Evolutionary conservation across 1,140 invertebrate genomes (phyloP), one percentile per base, ranked within the genome.

Genomic region (Drosophila micromelanica): DNA sequence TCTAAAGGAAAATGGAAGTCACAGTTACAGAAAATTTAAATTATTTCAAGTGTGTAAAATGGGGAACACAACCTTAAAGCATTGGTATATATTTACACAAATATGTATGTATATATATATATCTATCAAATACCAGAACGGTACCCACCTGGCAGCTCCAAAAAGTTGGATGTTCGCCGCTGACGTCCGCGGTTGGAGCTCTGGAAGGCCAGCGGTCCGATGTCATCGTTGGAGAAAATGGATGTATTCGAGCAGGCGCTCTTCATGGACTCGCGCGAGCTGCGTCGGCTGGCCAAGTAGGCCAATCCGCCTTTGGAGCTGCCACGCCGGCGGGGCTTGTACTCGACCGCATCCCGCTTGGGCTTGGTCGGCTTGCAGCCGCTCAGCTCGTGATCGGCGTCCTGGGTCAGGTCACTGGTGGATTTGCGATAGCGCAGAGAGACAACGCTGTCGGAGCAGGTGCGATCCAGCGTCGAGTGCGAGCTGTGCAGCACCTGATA

Each of bases 111-210:
- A 17, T 17, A 2, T 17, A 2, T 17, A 17, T n/a, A n/a, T n/a
- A n/a, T n/a, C n/a, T n/a, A n/a, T n/a, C n/a, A n/a, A n/a, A 17
- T 23, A 23, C 3, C 3, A 23, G 3, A 23, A 23, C 20, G 20
- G 3, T 23, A 27, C 82, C 93, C 79, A 97, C 96, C 96, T 92
- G 96, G 96, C 76, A 97, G 92, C 92, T 97, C 96, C n/a, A 97
- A 92, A 90, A 97, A 97, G 92, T 97, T 97, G 0, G 96, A 97
- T 3, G 96, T 97, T 56, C 96, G 93, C 5, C 96, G 92, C 85
- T 97, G 96, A 13, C 96, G 93, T 9, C 95, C 95, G 4, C 96
- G 93, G 61, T 95, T 94, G 45, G 96, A 96, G 65, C 95, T 95
- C 77, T 95, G 96, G 82, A 96, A 96, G 55, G 91, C 78, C 11